These are phyloP conservation scores for Lasioglossum lativentre DNA, from an alignment of 2,888 invertebrate genomes.

Conservation along the genomic window DNA sequence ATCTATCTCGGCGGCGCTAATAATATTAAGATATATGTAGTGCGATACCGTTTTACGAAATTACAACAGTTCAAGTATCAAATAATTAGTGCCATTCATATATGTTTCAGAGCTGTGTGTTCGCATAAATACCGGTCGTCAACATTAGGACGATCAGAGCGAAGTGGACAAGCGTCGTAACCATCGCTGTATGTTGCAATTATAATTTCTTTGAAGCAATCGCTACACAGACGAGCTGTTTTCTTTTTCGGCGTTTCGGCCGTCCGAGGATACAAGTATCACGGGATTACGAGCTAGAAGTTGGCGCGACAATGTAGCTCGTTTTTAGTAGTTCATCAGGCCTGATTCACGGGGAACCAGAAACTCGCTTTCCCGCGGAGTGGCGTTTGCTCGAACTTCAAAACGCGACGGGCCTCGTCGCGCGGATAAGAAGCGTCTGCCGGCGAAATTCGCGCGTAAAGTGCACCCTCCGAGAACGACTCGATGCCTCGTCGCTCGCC, in stretches of 20 bases:
- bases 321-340: slow-evolving; percentile 62
- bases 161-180: neutral
- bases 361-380: slow-evolving; percentile 32
- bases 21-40: too few species aligned
- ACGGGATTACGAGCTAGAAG: slow-evolving; percentile 33
- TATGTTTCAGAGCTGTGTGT: neutral
- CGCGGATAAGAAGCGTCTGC: slow-evolving; percentile 34
- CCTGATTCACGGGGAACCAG: slow-evolving; percentile 53
- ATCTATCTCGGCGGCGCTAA: too few species aligned
- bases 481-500: neutral
- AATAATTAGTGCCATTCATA: neutral
- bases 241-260: neutral
- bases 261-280: slow-evolving; percentile 16
- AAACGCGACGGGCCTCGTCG: slow-evolving; percentile 23
- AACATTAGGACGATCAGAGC: neutral
- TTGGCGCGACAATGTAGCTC: slow-evolving; percentile 54
- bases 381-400: slow-evolving; percentile 41
- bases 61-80: neutral
- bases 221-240: neutral
- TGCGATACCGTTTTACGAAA: neutral
- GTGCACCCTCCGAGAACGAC: slow-evolving; percentile 7
- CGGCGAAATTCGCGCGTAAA: slow-evolving; percentile 24
- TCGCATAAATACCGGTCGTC: neutral
- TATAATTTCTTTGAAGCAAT: slow-evolving; percentile 1
- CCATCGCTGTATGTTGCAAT: neutral